Conservation (phyloP, 2,888 invertebrate genomes). For the Dryobota labecula region DNA sequence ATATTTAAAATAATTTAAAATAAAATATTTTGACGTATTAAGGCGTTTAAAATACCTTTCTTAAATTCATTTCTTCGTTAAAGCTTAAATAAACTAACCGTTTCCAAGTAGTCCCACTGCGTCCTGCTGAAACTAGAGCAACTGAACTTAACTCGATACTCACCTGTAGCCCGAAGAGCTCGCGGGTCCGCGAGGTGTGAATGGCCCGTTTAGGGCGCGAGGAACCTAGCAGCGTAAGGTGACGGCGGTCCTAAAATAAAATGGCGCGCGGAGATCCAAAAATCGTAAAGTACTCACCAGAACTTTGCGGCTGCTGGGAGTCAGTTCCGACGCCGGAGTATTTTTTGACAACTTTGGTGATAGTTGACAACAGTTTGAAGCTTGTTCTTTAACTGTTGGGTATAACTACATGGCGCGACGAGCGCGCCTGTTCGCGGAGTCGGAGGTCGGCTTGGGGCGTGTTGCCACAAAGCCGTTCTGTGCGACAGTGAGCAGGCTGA, state of each 20-base stretch:
- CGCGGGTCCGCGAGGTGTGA: conserved; percentile 47
- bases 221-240: conserved; percentile 46
- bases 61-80: neutral
- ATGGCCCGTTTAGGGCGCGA: conserved; percentile 48
- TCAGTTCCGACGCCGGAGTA: conserved; percentile 74
- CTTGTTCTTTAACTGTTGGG: conserved; percentile 71
- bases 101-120: neutral
- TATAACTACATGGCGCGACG: conserved; percentile 76
- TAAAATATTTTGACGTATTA: neutral
- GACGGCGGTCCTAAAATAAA: conserved; percentile 71
- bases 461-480: conserved; percentile 70
- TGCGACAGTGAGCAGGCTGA: conserved; percentile 72
- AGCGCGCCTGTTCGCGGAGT: conserved; percentile 71
- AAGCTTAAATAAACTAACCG: conserved; percentile 2
- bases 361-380: conserved; percentile 82
- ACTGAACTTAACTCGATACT: conserved; percentile 13
- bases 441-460: conserved; percentile 70
- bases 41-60: neutral
- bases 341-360: conserved; percentile 79
- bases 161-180: conserved; percentile 9
- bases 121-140: conserved; percentile 6
- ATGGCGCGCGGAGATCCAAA: conserved; percentile 74
- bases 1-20: neutral
- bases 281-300: conserved; percentile 76
- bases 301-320: conserved; percentile 70